Percentiles rank a stretch among this genome's conserved stretches.
Evolutionary conservation across 2,113 vertebrate genomes (phyloP).

Genomic region (Stomatorhinus ivindoensis): DNA sequence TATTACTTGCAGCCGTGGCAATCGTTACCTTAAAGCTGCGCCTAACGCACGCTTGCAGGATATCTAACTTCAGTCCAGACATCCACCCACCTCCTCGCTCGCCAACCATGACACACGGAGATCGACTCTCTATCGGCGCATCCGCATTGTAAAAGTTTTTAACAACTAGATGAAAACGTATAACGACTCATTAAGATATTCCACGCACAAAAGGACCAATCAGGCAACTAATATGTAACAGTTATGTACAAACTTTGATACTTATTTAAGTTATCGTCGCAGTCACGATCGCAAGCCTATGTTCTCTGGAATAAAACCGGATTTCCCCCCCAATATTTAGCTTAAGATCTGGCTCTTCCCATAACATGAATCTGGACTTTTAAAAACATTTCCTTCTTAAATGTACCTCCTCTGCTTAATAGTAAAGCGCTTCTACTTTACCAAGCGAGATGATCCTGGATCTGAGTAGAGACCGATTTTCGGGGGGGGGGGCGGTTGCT

Average conservation of each 20-base stretch:
- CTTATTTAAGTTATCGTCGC: neutral
- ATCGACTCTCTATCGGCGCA: neutral
- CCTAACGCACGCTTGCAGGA: neutral
- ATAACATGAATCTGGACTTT: neutral
- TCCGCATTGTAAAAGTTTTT: neutral
- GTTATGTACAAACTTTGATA: neutral
- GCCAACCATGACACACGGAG: slow-evolving; percentile 17
- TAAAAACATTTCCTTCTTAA: neutral
- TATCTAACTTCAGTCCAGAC: slow-evolving; percentile 3
- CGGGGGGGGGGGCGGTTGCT: slow-evolving; percentile 17
- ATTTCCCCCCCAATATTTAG: neutral
- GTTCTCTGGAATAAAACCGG: neutral
- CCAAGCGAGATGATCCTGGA: slow-evolving; percentile 20
- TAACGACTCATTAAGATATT: neutral
- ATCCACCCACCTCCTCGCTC: slow-evolving; percentile 32
- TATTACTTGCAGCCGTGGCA: slow-evolving; percentile 58
- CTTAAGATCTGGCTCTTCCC: neutral
- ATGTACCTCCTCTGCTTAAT: neutral
- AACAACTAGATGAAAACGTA: neutral
- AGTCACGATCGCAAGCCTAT: neutral
- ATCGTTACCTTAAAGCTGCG: neutral
- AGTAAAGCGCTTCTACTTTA: slow-evolving; percentile 39
- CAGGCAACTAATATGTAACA: neutral
- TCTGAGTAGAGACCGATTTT: slow-evolving; percentile 31
- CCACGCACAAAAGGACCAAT: neutral